phyloP scores from a whole-genome alignment of 2,888 invertebrate species.

The Pterostichus niger region DNA sequence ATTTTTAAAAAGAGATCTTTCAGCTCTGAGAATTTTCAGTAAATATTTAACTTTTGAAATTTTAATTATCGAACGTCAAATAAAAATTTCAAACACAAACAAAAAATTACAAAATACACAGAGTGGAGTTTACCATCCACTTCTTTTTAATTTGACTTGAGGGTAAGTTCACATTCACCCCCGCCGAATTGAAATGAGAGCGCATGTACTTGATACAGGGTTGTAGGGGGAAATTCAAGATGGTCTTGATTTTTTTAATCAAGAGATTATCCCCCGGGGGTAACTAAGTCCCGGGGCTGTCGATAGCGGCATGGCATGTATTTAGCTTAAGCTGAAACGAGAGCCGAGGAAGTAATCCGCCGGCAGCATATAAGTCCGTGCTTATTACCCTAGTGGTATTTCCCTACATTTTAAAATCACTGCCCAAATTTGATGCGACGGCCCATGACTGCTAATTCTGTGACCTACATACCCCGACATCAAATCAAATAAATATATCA shows the following conservation, averaged over 20 bases:
- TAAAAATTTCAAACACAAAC: conserved; percentile 7
- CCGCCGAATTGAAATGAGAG: background rate
- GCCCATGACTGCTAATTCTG: too few relatives aligned
- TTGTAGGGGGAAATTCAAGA: background rate
- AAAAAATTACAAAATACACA: conserved; percentile 2
- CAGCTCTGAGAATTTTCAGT: too few relatives aligned
- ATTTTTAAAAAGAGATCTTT: too few relatives aligned
- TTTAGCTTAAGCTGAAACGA: background rate
- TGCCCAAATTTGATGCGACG: too few relatives aligned
- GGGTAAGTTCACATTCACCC: background rate
- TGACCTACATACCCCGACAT: too few relatives aligned
- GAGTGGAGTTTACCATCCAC: conserved; percentile 7
- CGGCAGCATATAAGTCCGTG: conserved; percentile 5
- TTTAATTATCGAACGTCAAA: background rate
- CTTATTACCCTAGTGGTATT: conserved; percentile 12
- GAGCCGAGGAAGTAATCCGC: background rate
- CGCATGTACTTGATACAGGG: background rate
- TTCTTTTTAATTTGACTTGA: background rate
- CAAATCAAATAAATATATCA: too few relatives aligned
- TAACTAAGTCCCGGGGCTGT: conserved; percentile 32
- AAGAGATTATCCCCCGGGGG: conserved; percentile 56
- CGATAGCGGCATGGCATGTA: conserved; percentile 1
- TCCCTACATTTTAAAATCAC: conserved; percentile 3
- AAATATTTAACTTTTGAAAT: background rate
- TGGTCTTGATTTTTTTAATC: conserved; percentile 59